A percentile compares a stretch with the other conserved stretches of the same genome.
These are phyloP conservation scores for Limulus polyphemus DNA, from an alignment of 2,888 invertebrate species.

Conservation along the genomic window DNA sequence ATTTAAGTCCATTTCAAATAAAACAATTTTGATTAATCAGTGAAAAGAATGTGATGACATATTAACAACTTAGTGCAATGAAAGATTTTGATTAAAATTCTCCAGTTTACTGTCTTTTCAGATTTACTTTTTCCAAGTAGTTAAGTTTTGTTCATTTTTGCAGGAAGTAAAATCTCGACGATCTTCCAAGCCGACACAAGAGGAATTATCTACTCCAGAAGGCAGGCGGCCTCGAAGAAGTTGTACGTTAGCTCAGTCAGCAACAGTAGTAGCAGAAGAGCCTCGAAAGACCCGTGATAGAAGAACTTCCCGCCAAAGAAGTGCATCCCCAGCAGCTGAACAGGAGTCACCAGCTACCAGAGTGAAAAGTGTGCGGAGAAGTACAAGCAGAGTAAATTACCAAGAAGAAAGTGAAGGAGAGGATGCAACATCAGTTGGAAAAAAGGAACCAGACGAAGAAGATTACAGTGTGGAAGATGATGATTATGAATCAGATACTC, in stretches of 20 bases:
- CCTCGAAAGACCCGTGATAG: slow-evolving; percentile 13
- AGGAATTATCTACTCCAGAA: slow-evolving; percentile 2
- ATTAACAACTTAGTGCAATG: too few species aligned
- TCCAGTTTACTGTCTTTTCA: too few species aligned
- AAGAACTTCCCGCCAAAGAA: slow-evolving; percentile 1
- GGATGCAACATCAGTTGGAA: slow-evolving; percentile 5
- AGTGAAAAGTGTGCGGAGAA: slow-evolving; percentile 13
- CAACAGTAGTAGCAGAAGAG: slow-evolving; percentile 15
- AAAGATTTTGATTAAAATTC: too few species aligned
- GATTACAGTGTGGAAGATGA: slow-evolving; percentile 16
- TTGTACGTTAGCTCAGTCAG: slow-evolving; percentile 18
- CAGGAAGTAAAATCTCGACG: slow-evolving; percentile 12
- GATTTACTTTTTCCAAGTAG: too few species aligned
- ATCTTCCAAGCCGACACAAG: slow-evolving; percentile 1
- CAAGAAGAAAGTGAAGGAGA: slow-evolving; percentile 21
- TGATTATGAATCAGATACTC: slow-evolving; percentile 12
- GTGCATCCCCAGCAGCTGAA: not conserved
- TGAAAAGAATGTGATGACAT: too few species aligned
- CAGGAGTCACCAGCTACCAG: slow-evolving; percentile 17
- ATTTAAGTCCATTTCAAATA: too few species aligned
- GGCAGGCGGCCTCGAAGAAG: slow-evolving; percentile 12
- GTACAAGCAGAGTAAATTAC: slow-evolving; percentile 15
- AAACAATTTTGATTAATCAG: too few species aligned
- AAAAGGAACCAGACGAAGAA: slow-evolving; percentile 16
- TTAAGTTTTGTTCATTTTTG: not conserved